Conservation (phyloP, 1,140 invertebrate species). For the Drosophila bocqueti region DNA sequence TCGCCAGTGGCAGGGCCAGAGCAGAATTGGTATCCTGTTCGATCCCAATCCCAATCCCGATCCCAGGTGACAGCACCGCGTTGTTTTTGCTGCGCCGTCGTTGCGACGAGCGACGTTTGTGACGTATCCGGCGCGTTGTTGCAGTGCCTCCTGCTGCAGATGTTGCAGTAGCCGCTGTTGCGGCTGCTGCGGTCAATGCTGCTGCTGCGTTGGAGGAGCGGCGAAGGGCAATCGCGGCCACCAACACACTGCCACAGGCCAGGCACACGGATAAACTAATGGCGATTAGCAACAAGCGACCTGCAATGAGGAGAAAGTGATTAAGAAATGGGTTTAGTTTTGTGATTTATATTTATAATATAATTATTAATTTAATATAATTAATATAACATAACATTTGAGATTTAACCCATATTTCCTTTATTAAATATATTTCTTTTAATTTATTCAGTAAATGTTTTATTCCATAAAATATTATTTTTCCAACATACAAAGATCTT, state of each 20-base stretch:
- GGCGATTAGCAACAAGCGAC: slow-evolving; percentile 74
- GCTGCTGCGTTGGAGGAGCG: slow-evolving; percentile 54
- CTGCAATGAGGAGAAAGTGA: slow-evolving; percentile 40
- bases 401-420: not conserved
- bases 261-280: slow-evolving; percentile 76
- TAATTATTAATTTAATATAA: too few relatives aligned
- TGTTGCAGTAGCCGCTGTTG: slow-evolving; percentile 20
- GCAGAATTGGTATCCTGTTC: slow-evolving; percentile 58
- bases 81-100: slow-evolving; percentile 62
- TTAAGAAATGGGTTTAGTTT: slow-evolving; percentile 4
- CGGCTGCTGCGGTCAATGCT: slow-evolving; percentile 29
- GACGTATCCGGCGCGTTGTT: slow-evolving; percentile 67
- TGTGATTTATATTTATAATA: not conserved
- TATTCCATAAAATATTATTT: fast-evolving
- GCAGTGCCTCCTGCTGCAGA: slow-evolving; percentile 29
- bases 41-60: slow-evolving; percentile 41
- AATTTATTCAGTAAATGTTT: not conserved
- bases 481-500: not conserved
- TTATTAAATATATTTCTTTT: not conserved
- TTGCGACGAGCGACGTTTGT: slow-evolving; percentile 65
- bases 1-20: slow-evolving; percentile 81
- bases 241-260: slow-evolving; percentile 75
- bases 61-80: slow-evolving; percentile 52
- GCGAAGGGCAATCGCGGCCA: slow-evolving; percentile 69
- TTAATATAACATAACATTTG: too few relatives aligned